Evolutionary conservation across 2,113 vertebrate species (phyloP).

Genomic region (Halcyon malimbica): DNA sequence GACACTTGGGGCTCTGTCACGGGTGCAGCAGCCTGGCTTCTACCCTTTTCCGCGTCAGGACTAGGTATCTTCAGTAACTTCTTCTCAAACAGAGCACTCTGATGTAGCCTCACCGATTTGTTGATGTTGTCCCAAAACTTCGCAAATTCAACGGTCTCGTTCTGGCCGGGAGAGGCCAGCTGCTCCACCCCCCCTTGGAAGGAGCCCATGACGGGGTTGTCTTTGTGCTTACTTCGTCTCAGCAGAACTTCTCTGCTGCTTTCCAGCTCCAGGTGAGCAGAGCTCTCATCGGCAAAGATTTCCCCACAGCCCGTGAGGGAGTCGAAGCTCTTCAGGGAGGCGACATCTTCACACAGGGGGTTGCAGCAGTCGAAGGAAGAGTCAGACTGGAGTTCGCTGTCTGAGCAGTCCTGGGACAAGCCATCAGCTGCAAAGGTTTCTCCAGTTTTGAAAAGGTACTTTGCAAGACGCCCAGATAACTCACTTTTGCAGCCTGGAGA

Average conservation of each 20-base stretch:
- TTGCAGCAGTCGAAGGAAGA: conserved; percentile 77
- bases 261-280: conserved; percentile 74
- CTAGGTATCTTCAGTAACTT: conserved; percentile 6
- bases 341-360: conserved; percentile 81
- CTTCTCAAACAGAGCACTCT: conserved; percentile 63
- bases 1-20: conserved; percentile 31
- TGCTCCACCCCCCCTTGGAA: conserved; percentile 80
- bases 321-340: conserved; percentile 87
- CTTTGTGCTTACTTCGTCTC: conserved; percentile 53
- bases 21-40: background rate
- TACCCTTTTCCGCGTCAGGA: background rate
- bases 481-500: conserved; percentile 49
- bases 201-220: conserved; percentile 61
- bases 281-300: conserved; percentile 86
- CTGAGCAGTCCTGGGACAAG: conserved; percentile 73
- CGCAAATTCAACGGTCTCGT: conserved; percentile 76
- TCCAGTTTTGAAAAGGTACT: conserved; percentile 47
- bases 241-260: conserved; percentile 52
- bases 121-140: conserved; percentile 82
- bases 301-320: conserved; percentile 89
- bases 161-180: conserved; percentile 78
- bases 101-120: conserved; percentile 73
- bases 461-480: conserved; percentile 1
- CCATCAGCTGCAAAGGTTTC: conserved; percentile 61
- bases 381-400: conserved; percentile 78